Conservation (phyloP, 1,140 invertebrate genomes). For the Oedothorax gibbosus region DNA sequence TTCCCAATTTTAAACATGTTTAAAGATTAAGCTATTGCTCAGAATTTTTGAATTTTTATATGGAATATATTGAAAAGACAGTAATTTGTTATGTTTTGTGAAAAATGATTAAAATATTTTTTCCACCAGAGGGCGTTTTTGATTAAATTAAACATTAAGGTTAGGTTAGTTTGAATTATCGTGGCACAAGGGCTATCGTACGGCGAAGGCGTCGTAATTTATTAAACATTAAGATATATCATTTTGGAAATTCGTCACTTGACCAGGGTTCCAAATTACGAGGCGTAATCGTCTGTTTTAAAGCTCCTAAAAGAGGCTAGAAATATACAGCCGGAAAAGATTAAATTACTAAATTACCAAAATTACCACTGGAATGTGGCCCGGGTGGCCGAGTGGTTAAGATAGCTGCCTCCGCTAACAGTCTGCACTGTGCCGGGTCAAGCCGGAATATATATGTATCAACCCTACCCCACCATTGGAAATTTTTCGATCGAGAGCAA, state of each 20-base stretch:
- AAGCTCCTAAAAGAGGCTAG: too few relatives aligned
- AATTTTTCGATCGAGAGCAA: too few relatives aligned
- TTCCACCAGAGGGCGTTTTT: not conserved
- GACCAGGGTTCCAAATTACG: not conserved
- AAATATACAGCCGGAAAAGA: not conserved
- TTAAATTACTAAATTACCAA: too few relatives aligned
- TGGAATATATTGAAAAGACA: not conserved
- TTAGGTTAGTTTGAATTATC: not conserved
- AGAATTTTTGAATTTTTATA: not conserved
- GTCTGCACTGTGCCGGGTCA: not conserved
- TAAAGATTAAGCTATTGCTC: constrained; percentile 8
- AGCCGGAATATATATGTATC: too few relatives aligned
- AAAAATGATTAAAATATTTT: not conserved
- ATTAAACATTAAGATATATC: not conserved
- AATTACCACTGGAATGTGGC: too few relatives aligned
- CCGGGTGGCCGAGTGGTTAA: too few relatives aligned
- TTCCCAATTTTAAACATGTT: not conserved
- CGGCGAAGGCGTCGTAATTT: not conserved
- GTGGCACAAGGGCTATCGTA: not conserved
- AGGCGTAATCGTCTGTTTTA: too few relatives aligned
- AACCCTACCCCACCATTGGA: too few relatives aligned
- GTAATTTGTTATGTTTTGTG: not conserved
- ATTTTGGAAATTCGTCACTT: not conserved
- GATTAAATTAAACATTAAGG: not conserved
- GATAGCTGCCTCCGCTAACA: too few relatives aligned